Evolutionary conservation across 37 sponge, comb jelly and placozoan species (phyloP).

Genomic region (Eunapius fragilis): DNA sequence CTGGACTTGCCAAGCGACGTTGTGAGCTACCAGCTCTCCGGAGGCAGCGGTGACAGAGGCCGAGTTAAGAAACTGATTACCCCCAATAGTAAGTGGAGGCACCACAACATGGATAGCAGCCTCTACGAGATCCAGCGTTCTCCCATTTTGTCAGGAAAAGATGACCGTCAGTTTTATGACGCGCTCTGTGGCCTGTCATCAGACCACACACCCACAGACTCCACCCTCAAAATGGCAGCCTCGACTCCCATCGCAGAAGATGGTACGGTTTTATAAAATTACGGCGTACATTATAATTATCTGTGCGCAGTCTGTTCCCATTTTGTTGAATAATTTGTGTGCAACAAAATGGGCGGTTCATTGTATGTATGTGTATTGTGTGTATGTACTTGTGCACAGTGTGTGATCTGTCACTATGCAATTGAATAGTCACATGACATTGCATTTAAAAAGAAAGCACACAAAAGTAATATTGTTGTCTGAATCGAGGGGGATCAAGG

Average conservation of each 20-base stretch:
- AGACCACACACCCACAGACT: conserved; percentile 52
- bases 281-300: neutral
- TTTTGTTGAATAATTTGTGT: conserved; percentile 3
- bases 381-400: neutral
- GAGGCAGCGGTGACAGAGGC: neutral
- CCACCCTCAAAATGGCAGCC: conserved; percentile 7
- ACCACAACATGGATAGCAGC: neutral
- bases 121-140: neutral
- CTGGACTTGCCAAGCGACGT: neutral
- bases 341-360: neutral
- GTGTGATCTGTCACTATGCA: neutral
- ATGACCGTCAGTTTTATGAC: neutral
- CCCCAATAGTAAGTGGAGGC: neutral
- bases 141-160: neutral
- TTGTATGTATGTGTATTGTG: conserved; percentile 13
- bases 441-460: neutral
- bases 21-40: neutral
- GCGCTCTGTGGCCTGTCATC: conserved; percentile 15
- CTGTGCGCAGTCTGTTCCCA: neutral
- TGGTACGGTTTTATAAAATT: neutral
- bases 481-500: neutral
- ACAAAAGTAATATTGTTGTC: neutral
- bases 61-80: neutral
- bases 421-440: neutral
- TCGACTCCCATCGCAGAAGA: conserved; percentile 5